These are phyloP conservation scores for Melitaea athalia DNA, from an alignment of 2,888 invertebrate species.

Conservation along the genomic window DNA sequence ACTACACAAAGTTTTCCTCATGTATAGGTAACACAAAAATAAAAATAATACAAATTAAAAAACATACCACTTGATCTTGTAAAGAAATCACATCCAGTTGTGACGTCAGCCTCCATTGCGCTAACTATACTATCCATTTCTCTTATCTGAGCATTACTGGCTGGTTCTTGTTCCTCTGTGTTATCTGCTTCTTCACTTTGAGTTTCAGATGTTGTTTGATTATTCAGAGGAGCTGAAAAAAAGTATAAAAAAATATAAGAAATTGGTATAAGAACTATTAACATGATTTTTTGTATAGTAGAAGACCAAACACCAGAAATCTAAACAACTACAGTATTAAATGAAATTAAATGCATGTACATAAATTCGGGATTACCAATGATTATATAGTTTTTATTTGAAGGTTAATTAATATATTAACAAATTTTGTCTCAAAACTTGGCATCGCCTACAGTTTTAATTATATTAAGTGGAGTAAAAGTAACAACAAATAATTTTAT, in stretches of 20 bases:
- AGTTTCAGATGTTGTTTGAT: slow-evolving; percentile 51
- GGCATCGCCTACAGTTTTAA: too few species aligned
- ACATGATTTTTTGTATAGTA: too few species aligned
- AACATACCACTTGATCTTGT: slow-evolving; percentile 51
- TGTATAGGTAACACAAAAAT: background rate
- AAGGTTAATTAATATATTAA: too few species aligned
- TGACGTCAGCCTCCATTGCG: slow-evolving; percentile 83
- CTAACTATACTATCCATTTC: slow-evolving; percentile 81
- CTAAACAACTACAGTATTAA: background rate
- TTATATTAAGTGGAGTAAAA: too few species aligned
- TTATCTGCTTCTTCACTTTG: slow-evolving; percentile 60
- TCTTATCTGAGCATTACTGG: slow-evolving; percentile 68
- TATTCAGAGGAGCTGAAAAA: slow-evolving; percentile 47
- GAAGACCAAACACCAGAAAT: too few species aligned
- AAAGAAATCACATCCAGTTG: slow-evolving; percentile 63
- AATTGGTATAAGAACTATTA: too few species aligned
- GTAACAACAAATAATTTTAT: too few species aligned
- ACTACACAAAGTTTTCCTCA: too few species aligned
- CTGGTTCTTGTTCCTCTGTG: slow-evolving; percentile 59
- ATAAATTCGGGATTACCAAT: too few species aligned
- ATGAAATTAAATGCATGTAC: too few species aligned
- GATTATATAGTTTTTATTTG: too few species aligned
- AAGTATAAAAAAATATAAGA: background rate
- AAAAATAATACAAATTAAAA: background rate
- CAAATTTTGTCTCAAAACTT: too few species aligned